Evolutionary conservation across 1,140 invertebrate genomes (phyloP).

Genomic region (Leptestheria dahalacensis): DNA sequence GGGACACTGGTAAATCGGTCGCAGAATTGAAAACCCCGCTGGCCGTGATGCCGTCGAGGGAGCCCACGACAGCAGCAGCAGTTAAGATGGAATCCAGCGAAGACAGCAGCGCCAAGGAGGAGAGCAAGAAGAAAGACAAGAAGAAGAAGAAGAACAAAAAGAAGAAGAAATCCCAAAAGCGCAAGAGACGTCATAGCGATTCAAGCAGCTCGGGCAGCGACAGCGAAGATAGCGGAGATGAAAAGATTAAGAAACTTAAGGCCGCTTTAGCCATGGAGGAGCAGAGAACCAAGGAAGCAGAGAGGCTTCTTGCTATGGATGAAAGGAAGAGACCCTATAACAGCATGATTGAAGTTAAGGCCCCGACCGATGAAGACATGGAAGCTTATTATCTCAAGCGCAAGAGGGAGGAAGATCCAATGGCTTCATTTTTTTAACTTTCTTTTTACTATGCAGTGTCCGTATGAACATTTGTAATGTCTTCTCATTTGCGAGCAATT

Average conservation of each 20-base stretch:
- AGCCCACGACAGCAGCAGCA: not conserved
- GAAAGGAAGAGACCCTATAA: slow-evolving; percentile 86
- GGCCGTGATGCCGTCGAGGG: not conserved
- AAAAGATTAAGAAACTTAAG: slow-evolving; percentile 34
- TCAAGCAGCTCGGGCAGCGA: slow-evolving; percentile 25
- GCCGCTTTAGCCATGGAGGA: slow-evolving; percentile 51
- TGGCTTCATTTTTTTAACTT: slow-evolving; percentile 36
- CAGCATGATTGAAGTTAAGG: slow-evolving; percentile 58
- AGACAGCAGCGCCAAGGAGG: slow-evolving; percentile 7
- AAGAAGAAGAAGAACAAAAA: slow-evolving; percentile 35
- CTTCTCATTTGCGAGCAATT: no score
- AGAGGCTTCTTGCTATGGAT: slow-evolving; percentile 51
- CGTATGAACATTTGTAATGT: not conserved
- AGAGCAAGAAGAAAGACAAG: slow-evolving; percentile 19
- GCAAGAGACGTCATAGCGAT: slow-evolving; percentile 26
- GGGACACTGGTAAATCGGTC: slow-evolving; percentile 46
- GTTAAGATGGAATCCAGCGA: slow-evolving; percentile 18
- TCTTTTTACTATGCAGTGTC: not conserved
- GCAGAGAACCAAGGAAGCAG: slow-evolving; percentile 40
- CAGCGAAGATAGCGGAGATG: slow-evolving; percentile 33
- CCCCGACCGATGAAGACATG: slow-evolving; percentile 78
- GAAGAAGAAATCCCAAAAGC: slow-evolving; percentile 30
- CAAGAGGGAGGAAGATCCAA: slow-evolving; percentile 73
- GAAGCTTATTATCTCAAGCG: slow-evolving; percentile 85
- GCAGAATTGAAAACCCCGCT: not conserved